Percentiles rank a stretch among this genome's conserved stretches.
Evolutionary conservation across 2,113 vertebrate species (phyloP).

Genomic region (Carlito syrichta): DNA sequence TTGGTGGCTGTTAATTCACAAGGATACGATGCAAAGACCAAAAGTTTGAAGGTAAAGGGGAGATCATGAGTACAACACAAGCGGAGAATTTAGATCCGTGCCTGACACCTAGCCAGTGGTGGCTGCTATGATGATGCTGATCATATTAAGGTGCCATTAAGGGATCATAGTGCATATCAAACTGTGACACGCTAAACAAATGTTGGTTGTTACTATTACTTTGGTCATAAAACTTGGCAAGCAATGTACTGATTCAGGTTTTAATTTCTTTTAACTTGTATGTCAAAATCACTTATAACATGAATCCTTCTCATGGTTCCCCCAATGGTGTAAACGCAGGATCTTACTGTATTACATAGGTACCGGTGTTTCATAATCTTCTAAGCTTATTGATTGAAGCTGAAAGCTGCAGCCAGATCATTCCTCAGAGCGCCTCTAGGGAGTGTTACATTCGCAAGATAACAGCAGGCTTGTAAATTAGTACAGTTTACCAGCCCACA

Average conservation of each 20-base stretch:
- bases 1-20: not conserved
- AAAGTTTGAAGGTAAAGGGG: not conserved
- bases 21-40: not conserved
- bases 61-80: not conserved
- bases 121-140: not conserved
- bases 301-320: not conserved
- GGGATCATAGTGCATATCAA: not conserved
- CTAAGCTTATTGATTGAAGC: slow-evolving; percentile 61
- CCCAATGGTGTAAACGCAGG: not conserved
- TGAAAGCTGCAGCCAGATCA: slow-evolving; percentile 62
- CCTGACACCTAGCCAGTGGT: not conserved
- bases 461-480: slow-evolving; percentile 69
- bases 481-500: slow-evolving; percentile 60
- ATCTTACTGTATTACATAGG: slow-evolving; percentile 14
- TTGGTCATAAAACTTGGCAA: not conserved
- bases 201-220: slow-evolving; percentile 12
- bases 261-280: slow-evolving; percentile 45
- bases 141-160: not conserved
- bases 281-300: slow-evolving; percentile 13
- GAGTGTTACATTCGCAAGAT: slow-evolving; percentile 62
- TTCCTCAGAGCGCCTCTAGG: slow-evolving; percentile 48
- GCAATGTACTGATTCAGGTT: slow-evolving; percentile 27
- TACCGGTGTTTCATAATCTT: slow-evolving; percentile 47
- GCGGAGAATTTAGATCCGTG: not conserved
- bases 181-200: not conserved